Conservation (phyloP, 2,888 invertebrate species). For the Xestia sexstrigata region DNA sequence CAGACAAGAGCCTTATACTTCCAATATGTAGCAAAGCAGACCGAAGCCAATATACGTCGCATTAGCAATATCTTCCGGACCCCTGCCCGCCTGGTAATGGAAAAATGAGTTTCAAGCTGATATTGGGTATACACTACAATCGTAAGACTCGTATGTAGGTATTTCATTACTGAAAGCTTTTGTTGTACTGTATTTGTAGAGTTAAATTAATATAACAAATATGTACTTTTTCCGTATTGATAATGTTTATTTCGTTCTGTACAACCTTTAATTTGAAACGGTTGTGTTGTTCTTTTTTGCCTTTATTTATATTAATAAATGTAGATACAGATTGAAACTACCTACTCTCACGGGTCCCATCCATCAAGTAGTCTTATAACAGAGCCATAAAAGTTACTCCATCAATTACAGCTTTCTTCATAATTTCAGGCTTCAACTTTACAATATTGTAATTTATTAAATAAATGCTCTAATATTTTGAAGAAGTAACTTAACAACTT, state of each 20-base stretch:
- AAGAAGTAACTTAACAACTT: neutral
- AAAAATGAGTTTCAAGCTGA: slow-evolving; percentile 48
- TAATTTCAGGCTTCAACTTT: slow-evolving; percentile 13
- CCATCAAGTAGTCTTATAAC: slow-evolving; percentile 24
- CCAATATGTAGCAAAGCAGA: slow-evolving; percentile 26
- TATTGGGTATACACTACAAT: slow-evolving; percentile 48
- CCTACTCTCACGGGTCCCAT: slow-evolving; percentile 31
- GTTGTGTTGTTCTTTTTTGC: neutral
- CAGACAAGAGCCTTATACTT: slow-evolving; percentile 1
- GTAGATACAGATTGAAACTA: slow-evolving; percentile 23
- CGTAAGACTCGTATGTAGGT: slow-evolving; percentile 24
- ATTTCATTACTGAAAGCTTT: slow-evolving; percentile 45
- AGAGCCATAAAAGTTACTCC: slow-evolving; percentile 25
- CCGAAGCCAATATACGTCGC: slow-evolving; percentile 37
- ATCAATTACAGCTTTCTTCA: slow-evolving; percentile 27
- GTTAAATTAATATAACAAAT: slow-evolving; percentile 30
- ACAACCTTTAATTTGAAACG: slow-evolving; percentile 9
- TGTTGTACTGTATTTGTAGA: slow-evolving; percentile 14
- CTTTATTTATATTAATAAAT: slow-evolving; percentile 1
- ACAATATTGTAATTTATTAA: slow-evolving; percentile 6
- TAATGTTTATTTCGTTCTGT: slow-evolving; percentile 1
- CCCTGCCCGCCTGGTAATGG: slow-evolving; percentile 41
- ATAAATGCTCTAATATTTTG: slow-evolving; percentile 4
- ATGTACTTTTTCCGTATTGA: slow-evolving; percentile 9
- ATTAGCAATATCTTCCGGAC: slow-evolving; percentile 57